These are phyloP conservation scores for Chiridota heheva DNA, from an alignment of 35 echinoderm and acorn worm species.

Conservation along the genomic window DNA sequence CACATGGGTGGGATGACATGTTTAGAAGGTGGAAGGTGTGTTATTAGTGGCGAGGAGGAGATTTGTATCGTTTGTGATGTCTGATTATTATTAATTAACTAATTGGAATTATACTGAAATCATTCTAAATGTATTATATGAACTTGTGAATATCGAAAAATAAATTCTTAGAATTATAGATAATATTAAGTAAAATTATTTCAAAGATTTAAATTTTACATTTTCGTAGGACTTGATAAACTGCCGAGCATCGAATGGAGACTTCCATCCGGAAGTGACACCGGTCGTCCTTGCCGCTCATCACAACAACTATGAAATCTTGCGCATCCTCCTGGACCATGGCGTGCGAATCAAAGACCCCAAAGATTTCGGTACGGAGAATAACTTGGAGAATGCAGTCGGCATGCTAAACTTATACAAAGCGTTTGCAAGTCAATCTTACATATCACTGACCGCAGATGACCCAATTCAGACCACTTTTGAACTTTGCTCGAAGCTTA, in stretches of 20 bases:
- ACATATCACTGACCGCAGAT: conserved; percentile 17
- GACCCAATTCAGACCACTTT: conserved; percentile 13
- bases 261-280: conserved; percentile 1
- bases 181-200: too few relatives aligned
- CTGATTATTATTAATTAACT: too few relatives aligned
- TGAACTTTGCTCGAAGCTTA: conserved; percentile 11
- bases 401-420: neutral
- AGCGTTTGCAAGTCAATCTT: conserved; percentile 3
- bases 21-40: too few relatives aligned
- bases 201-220: too few relatives aligned
- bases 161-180: too few relatives aligned
- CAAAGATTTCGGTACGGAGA: neutral
- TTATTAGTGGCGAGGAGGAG: too few relatives aligned
- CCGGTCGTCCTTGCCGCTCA: conserved; percentile 12
- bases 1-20: too few relatives aligned
- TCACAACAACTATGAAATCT: neutral
- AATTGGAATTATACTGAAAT: too few relatives aligned
- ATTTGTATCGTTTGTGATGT: too few relatives aligned
- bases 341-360: neutral
- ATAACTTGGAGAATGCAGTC: neutral
- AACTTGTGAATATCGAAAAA: too few relatives aligned
- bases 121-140: too few relatives aligned
- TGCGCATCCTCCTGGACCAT: neutral
- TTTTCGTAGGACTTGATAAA: neutral
- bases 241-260: neutral